A percentile compares a stretch with the other conserved stretches of the same genome.
Evolutionary conservation across 2,888 invertebrate genomes (phyloP).

Genomic region (Antheraea yamamai): DNA sequence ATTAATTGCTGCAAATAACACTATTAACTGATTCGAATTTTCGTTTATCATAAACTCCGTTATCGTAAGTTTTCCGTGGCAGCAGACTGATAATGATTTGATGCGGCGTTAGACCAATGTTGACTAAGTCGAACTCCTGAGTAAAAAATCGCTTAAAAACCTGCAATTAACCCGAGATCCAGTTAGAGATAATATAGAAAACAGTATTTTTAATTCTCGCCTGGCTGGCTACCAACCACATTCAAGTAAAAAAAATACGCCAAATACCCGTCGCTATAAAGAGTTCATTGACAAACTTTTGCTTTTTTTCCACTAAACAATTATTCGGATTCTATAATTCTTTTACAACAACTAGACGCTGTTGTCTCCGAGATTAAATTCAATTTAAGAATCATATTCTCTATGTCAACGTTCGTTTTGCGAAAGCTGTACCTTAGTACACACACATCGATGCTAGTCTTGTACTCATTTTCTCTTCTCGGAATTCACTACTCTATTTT

Average conservation of each 20-base stretch:
- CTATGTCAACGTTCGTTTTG: neutral
- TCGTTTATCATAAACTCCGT: neutral
- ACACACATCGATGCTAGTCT: neutral
- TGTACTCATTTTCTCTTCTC: neutral
- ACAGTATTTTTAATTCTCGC: too few relatives aligned
- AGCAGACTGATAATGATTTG: too few relatives aligned
- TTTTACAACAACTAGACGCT: neutral
- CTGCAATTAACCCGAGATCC: too few relatives aligned
- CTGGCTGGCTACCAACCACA: neutral
- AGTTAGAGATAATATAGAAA: too few relatives aligned
- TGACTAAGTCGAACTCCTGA: too few relatives aligned
- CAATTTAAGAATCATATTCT: neutral
- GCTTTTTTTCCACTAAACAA: neutral
- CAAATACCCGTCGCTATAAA: too few relatives aligned
- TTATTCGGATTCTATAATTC: neutral
- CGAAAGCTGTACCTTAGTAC: neutral
- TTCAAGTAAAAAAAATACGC: neutral
- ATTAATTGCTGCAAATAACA: conserved; percentile 48
- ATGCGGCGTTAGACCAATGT: too few relatives aligned
- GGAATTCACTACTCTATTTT: conserved; percentile 4
- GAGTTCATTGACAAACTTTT: too few relatives aligned
- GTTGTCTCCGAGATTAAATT: neutral
- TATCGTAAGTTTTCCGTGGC: neutral
- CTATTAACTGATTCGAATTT: neutral
- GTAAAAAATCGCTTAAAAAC: too few relatives aligned